Percentiles rank a stretch among this genome's conserved stretches.
Evolutionary conservation across 2,797 vertebrate genomes (phyloP).

Genomic region (Notolepis coatsorum): DNA sequence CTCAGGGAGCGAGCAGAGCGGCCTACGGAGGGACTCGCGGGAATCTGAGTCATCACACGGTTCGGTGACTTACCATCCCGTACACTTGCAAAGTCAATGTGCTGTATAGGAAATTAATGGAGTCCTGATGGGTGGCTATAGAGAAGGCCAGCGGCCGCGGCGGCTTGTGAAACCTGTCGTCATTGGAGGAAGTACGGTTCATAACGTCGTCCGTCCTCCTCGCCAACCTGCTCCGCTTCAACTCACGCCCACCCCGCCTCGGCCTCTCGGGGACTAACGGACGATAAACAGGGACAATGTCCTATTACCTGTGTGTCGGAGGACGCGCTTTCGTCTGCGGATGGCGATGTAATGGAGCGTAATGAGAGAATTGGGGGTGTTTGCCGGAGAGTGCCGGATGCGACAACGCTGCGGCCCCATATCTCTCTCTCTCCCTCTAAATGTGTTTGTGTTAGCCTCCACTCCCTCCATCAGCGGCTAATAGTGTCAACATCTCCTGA

Average conservation of each 20-base stretch:
- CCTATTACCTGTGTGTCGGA: constrained; percentile 53
- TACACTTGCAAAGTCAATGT: constrained; percentile 52
- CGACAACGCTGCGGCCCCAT: constrained; percentile 41
- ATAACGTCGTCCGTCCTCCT: too few relatives aligned
- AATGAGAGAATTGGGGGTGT: constrained; percentile 70
- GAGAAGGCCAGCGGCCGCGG: constrained; percentile 11
- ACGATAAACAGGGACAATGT: constrained; percentile 48
- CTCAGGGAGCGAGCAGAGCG: constrained; percentile 37
- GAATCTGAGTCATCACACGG: constrained; percentile 44
- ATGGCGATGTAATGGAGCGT: constrained; percentile 59
- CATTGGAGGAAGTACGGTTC: too few relatives aligned
- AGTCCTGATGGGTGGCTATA: constrained; percentile 42
- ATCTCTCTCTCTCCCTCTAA: constrained; percentile 50
- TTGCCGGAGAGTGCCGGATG: constrained; percentile 46
- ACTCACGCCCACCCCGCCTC: not conserved
- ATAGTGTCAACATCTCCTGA: constrained; percentile 41
- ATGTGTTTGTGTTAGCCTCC: constrained; percentile 56
- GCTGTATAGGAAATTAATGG: constrained; percentile 55
- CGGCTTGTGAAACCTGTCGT: constrained; percentile 31
- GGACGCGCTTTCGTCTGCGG: constrained; percentile 60
- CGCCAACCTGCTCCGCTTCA: not conserved
- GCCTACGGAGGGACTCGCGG: constrained; percentile 38
- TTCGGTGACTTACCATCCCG: constrained; percentile 54
- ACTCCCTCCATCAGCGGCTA: constrained; percentile 47
- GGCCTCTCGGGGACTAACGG: constrained; percentile 31